A percentile compares a stretch with the other conserved stretches of the same genome.
These are phyloP conservation scores for Apeltes quadracus DNA, from an alignment of 2,113 vertebrate species.

Conservation along the genomic window DNA sequence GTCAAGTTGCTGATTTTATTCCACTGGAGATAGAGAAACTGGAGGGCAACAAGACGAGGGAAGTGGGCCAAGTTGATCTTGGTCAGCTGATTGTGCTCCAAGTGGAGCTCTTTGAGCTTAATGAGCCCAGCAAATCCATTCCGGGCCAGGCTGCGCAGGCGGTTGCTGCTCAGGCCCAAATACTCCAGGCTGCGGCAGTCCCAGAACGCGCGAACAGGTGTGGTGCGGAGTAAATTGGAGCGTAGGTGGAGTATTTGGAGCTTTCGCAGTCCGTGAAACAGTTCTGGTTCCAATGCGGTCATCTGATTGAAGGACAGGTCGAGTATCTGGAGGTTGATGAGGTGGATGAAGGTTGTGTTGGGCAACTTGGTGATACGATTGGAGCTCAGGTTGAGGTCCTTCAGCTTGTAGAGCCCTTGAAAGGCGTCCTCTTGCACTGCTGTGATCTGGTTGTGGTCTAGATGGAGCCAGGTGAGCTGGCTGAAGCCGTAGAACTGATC, in stretches of 20 bases:
- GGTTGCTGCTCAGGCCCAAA: slow-evolving; percentile 96
- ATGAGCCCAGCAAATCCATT: slow-evolving; percentile 98
- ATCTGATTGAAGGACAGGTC: slow-evolving; percentile 99
- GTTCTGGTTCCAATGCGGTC: slow-evolving; percentile 94
- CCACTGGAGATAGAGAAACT: slow-evolving; percentile 96
- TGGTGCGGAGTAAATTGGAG: slow-evolving; percentile 97
- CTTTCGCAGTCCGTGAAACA: slow-evolving; percentile 97
- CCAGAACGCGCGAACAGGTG: slow-evolving; percentile 96
- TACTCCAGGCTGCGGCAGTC: slow-evolving; percentile 99
- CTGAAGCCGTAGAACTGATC: slow-evolving; percentile 98
- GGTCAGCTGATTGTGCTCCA: slow-evolving; percentile 98
- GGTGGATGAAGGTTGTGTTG: slow-evolving; percentile 99
- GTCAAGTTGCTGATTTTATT: slow-evolving; percentile 98
- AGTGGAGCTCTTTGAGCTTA: slow-evolving; percentile 97
- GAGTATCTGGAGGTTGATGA: slow-evolving; percentile 98
- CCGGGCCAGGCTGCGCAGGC: slow-evolving; percentile 94
- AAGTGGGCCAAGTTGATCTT: slow-evolving; percentile 99
- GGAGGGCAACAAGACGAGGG: slow-evolving; percentile 94
- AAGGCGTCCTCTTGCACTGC: slow-evolving; percentile 96
- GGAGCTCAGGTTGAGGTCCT: slow-evolving; percentile 98
- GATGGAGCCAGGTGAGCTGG: slow-evolving; percentile 98
- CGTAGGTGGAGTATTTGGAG: slow-evolving; percentile 97
- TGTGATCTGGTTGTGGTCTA: slow-evolving; percentile 99
- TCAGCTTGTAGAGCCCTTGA: slow-evolving; percentile 98
- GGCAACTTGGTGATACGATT: slow-evolving; percentile 99